These are phyloP conservation scores for Antheraea pernyi DNA, from an alignment of 1,140 invertebrate species.

Conservation along the genomic window DNA sequence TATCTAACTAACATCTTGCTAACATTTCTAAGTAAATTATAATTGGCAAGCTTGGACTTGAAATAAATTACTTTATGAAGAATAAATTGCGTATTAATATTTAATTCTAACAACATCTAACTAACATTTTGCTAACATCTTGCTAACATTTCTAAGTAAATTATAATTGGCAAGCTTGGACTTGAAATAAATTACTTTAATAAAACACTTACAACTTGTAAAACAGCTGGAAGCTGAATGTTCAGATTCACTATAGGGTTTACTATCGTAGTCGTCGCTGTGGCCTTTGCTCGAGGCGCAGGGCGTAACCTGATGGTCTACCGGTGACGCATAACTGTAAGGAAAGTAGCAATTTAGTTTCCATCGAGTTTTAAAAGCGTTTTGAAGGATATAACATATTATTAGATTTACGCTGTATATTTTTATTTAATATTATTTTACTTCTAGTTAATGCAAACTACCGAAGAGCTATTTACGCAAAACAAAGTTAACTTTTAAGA, in stretches of 20 bases:
- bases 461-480: too few species aligned
- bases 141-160: neutral
- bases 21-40: neutral
- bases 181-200: neutral
- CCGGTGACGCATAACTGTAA: constrained; percentile 81
- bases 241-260: constrained; percentile 84
- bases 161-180: neutral
- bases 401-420: neutral
- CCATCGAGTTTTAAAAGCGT: constrained; percentile 3
- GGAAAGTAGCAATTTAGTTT: constrained; percentile 18
- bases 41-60: neutral
- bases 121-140: neutral
- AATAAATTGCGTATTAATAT: too few species aligned
- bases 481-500: too few species aligned
- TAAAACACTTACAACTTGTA: constrained; percentile 80
- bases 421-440: too few species aligned
- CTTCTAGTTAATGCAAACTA: too few species aligned
- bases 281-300: constrained; percentile 82
- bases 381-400: neutral
- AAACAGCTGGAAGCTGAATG: constrained; percentile 84
- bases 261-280: constrained; percentile 83
- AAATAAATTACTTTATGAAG: neutral
- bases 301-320: constrained; percentile 81
- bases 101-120: neutral
- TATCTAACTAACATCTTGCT: neutral